Conservation (phyloP, 2,113 vertebrate species). For the Drymodes brunneopygia region DNA sequence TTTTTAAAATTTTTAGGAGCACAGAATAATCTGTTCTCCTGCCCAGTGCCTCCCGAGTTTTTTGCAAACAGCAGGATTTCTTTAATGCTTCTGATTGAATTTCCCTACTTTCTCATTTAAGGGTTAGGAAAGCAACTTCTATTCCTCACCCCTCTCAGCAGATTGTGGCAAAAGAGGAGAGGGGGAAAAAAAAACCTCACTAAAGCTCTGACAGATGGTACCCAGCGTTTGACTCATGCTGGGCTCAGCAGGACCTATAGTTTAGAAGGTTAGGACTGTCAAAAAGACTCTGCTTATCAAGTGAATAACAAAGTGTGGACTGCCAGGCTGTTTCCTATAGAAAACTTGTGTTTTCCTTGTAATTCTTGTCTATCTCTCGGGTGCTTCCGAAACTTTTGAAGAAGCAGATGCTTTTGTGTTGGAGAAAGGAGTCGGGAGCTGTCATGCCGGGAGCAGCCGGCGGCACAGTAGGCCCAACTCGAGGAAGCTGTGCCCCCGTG, state of each 20-base stretch:
- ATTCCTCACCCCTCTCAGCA: conserved; percentile 56
- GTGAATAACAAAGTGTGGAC: conserved; percentile 90
- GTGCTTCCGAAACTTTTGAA: conserved; percentile 60
- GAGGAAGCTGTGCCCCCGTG: conserved; percentile 5
- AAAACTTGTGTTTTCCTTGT: conserved; percentile 83
- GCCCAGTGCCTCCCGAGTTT: neutral
- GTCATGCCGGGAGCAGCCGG: conserved; percentile 48
- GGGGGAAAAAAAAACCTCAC: neutral
- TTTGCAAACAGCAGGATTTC: conserved; percentile 40
- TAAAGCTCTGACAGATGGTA: conserved; percentile 98
- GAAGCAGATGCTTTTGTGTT: conserved; percentile 34
- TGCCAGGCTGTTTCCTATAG: conserved; percentile 87
- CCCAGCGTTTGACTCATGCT: conserved; percentile 89
- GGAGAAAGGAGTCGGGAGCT: conserved; percentile 41
- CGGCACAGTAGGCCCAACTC: conserved; percentile 30
- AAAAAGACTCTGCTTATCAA: conserved; percentile 96
- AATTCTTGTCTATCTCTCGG: conserved; percentile 53
- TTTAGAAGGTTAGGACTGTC: conserved; percentile 98
- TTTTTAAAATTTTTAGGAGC: neutral
- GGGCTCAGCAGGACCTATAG: conserved; percentile 93
- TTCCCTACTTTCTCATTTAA: conserved; percentile 31
- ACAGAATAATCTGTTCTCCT: neutral
- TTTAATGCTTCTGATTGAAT: conserved; percentile 38
- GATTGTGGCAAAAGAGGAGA: conserved; percentile 64
- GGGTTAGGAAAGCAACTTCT: conserved; percentile 48